Evolutionary conservation across 2,888 invertebrate genomes (phyloP).

Genomic region (Therioaphis trifolii): DNA sequence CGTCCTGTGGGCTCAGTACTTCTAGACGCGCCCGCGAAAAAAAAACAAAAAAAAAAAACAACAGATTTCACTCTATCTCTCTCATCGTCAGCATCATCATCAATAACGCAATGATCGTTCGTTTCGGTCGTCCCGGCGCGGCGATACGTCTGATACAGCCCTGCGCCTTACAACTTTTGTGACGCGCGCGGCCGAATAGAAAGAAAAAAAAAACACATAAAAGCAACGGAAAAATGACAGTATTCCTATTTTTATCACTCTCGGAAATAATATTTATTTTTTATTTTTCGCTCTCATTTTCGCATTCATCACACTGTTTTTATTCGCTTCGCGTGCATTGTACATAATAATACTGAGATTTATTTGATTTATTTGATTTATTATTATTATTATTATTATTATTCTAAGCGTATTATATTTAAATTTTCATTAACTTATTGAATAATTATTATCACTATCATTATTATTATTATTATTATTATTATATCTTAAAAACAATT

Average conservation of each 20-base stretch:
- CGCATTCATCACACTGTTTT: not conserved
- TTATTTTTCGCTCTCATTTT: too few relatives aligned
- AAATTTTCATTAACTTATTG: slow-evolving; percentile 43
- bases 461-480: slow-evolving; percentile 20
- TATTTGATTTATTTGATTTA: not conserved
- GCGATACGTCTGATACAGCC: too few relatives aligned
- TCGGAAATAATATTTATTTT: not conserved
- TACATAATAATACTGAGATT: slow-evolving; percentile 19
- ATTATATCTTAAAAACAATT: not conserved
- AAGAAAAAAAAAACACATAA: too few relatives aligned
- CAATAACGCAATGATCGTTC: too few relatives aligned
- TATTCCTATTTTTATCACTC: slow-evolving; percentile 13
- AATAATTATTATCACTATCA: slow-evolving; percentile 12
- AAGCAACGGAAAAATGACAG: too few relatives aligned
- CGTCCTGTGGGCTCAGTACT: slow-evolving; percentile 6
- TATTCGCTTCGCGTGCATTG: not conserved
- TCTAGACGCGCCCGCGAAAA: not conserved
- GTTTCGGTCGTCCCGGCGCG: too few relatives aligned
- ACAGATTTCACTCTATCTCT: too few relatives aligned
- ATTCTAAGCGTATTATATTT: not conserved
- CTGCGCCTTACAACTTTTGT: too few relatives aligned
- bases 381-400: not conserved
- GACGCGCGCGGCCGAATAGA: too few relatives aligned
- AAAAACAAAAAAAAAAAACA: too few relatives aligned
- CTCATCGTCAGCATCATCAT: too few relatives aligned